Percentiles rank a stretch among this genome's conserved stretches.
Evolutionary conservation across 2,113 vertebrate genomes (phyloP).

Genomic region (Anarrhichthys ocellatus): DNA sequence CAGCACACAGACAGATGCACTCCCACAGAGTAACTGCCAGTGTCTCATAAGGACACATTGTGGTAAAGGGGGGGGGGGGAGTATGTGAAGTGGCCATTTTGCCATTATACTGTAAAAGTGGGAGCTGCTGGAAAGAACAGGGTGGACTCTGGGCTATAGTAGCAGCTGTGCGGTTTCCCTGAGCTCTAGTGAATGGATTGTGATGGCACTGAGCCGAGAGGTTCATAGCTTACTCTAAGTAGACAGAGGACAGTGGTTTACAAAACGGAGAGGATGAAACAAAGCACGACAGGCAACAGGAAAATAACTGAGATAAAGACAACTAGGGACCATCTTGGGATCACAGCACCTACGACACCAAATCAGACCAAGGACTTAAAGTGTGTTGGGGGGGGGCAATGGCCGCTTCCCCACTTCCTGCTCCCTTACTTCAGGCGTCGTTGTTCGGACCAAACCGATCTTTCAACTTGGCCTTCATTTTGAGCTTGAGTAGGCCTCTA

Average conservation of each 20-base stretch:
- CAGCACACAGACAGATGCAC: background rate
- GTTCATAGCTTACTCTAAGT: constrained; percentile 56
- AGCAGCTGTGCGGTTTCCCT: constrained; percentile 47
- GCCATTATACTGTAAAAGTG: constrained; percentile 59
- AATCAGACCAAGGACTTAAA: background rate
- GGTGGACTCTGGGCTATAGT: constrained; percentile 48
- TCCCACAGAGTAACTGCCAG: background rate
- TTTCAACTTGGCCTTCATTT: background rate
- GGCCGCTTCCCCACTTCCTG: background rate
- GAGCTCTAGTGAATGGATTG: constrained; percentile 70
- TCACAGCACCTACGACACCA: background rate
- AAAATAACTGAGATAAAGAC: constrained; percentile 8
- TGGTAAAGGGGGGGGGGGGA: constrained; percentile 12
- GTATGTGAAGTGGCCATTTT: constrained; percentile 67
- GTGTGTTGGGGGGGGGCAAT: background rate
- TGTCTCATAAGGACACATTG: constrained; percentile 52
- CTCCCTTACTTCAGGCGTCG: background rate
- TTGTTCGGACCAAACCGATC: background rate
- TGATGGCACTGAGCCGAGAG: constrained; percentile 68
- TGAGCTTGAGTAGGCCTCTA: background rate
- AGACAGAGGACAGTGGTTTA: constrained; percentile 52
- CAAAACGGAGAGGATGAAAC: constrained; percentile 32
- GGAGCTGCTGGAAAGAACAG: constrained; percentile 50
- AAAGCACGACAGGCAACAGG: constrained; percentile 1
- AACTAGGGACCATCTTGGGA: background rate